phyloP scores from a whole-genome alignment of 2,888 invertebrate genomes.

The Amiota minor region DNA sequence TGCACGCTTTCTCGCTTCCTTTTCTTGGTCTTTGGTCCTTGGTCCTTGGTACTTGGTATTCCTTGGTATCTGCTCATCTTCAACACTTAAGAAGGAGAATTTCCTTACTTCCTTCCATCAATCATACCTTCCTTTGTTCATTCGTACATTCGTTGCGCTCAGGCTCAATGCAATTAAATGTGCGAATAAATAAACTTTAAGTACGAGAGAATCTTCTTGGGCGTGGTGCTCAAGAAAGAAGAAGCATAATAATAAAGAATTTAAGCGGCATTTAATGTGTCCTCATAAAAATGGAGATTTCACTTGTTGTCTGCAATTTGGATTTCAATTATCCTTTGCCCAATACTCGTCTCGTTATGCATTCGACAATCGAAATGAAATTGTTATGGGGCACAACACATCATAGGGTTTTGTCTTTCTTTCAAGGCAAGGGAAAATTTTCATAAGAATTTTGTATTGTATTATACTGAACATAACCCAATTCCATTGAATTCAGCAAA shows the following conservation, averaged over 20 bases:
- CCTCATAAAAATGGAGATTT: not conserved
- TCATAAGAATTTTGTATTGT: not conserved
- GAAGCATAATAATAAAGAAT: constrained; percentile 32
- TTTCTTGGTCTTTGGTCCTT: not conserved
- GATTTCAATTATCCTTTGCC: constrained; percentile 5
- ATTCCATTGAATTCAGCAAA: constrained; percentile 2
- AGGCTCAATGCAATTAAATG: constrained; percentile 50
- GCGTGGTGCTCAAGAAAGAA: constrained; percentile 12
- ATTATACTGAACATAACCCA: not conserved
- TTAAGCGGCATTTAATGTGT: constrained; percentile 19
- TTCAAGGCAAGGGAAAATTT: not conserved
- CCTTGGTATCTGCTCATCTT: not conserved
- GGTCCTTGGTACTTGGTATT: not conserved
- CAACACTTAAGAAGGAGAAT: too few relatives aligned
- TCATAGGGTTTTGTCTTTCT: not conserved
- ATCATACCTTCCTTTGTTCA: too few relatives aligned
- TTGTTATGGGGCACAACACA: not conserved
- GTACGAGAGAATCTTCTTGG: constrained; percentile 3
- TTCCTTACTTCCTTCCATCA: too few relatives aligned
- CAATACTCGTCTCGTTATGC: not conserved
- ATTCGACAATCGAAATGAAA: constrained; percentile 13
- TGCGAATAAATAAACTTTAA: constrained; percentile 51
- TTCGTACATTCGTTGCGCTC: not conserved
- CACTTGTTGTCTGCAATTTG: constrained; percentile 11
- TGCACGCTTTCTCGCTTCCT: constrained; percentile 25